Evolutionary conservation across 1,140 invertebrate species (phyloP).

Genomic region (Caerostris extrusa): DNA sequence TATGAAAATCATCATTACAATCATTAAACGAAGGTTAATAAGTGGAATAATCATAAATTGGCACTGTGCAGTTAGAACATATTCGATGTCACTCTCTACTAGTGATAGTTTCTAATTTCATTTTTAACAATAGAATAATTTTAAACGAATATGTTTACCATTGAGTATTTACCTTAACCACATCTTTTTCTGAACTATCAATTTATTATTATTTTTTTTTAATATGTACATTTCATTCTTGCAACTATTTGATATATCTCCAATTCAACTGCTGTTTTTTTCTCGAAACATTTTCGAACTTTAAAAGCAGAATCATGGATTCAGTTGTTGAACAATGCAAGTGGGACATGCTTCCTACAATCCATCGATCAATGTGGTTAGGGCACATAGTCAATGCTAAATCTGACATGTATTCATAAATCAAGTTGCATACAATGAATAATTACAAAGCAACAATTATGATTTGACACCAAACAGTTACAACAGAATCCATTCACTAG

Average conservation of each 20-base stretch:
- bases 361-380: not conserved
- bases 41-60: conserved; percentile 36
- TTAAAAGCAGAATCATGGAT: no score
- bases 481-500: not conserved
- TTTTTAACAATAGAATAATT: conserved; percentile 13
- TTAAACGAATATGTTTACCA: not conserved
- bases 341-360: no score
- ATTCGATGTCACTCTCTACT: conserved; percentile 54
- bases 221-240: not conserved
- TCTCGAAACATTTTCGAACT: no score
- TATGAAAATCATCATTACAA: conserved; percentile 21
- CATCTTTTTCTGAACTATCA: not conserved
- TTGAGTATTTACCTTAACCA: not conserved
- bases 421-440: not conserved
- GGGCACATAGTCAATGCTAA: not conserved
- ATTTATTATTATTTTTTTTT: not conserved
- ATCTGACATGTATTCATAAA: not conserved
- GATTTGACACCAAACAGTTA: not conserved
- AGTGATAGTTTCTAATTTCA: conserved; percentile 11
- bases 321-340: no score
- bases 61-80: conserved; percentile 46
- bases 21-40: conserved; percentile 29
- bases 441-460: not conserved
- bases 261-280: no score
- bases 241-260: no score